A percentile compares a stretch with the other conserved stretches of the same genome.
These are phyloP conservation scores for Notodonta ziczac DNA, from an alignment of 2,888 invertebrate genomes.

Conservation along the genomic window DNA sequence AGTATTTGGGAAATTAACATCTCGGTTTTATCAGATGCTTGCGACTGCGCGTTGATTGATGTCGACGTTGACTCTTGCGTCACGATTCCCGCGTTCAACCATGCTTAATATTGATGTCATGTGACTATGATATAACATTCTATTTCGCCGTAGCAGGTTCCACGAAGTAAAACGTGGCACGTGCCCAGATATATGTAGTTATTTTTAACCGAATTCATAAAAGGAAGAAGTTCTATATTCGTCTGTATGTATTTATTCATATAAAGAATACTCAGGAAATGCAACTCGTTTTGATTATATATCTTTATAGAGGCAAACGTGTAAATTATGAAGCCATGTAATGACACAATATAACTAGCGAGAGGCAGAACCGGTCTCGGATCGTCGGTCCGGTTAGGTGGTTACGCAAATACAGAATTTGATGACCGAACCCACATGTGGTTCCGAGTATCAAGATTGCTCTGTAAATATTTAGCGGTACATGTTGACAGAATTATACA, in stretches of 20 bases:
- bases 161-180: too few species aligned
- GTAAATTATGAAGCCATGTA: background rate
- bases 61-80: background rate
- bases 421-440: constrained; percentile 22
- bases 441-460: constrained; percentile 13
- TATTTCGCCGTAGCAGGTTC: too few species aligned
- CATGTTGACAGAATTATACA: constrained; percentile 30
- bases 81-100: background rate
- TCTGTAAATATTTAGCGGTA: constrained; percentile 5
- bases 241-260: too few species aligned
- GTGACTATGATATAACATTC: background rate
- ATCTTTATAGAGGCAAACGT: background rate
- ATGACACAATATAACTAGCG: background rate
- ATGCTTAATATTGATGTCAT: background rate
- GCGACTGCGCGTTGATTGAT: background rate
- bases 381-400: constrained; percentile 26
- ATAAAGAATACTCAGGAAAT: too few species aligned
- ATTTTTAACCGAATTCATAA: too few species aligned
- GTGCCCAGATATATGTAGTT: too few species aligned
- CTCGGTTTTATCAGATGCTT: constrained; percentile 1
- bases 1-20: constrained; percentile 5
- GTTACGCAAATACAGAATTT: constrained; percentile 37
- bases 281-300: too few species aligned
- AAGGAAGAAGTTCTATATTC: too few species aligned
- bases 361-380: constrained; percentile 18